Evolutionary conservation across 2,797 vertebrate species (phyloP).

Genomic region (Poeciliopsis gracilis): DNA sequence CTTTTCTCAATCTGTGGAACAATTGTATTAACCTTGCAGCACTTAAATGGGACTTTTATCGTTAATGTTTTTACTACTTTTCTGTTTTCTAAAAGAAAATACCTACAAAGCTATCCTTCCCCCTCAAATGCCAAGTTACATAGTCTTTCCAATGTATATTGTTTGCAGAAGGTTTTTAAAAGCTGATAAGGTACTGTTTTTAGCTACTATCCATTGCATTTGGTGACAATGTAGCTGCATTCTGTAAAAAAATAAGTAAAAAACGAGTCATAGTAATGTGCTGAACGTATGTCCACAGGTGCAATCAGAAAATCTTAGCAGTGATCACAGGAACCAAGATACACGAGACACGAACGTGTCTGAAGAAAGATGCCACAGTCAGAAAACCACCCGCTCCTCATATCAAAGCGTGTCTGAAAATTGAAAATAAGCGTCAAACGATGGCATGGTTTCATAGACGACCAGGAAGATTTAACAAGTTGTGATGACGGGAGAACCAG

Average conservation of each 20-base stretch:
- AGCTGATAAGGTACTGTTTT: not conserved
- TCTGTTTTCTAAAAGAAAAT: not conserved
- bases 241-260: not conserved
- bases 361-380: not conserved
- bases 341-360: not conserved
- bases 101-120: not conserved
- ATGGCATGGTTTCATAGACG: not conserved
- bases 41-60: not conserved
- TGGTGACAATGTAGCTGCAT: not conserved
- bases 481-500: not conserved
- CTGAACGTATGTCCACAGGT: not conserved
- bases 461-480: not conserved
- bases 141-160: not conserved
- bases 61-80: not conserved
- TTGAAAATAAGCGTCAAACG: not conserved
- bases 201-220: not conserved
- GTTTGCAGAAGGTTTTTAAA: not conserved
- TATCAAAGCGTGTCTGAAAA: not conserved
- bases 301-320: not conserved
- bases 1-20: not conserved
- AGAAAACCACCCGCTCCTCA: not conserved
- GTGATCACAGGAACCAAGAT: not conserved
- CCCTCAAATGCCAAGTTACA: not conserved
- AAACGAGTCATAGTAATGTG: not conserved
- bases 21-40: not conserved